Evolutionary conservation across 2,797 vertebrate genomes (phyloP), one percentile per base, ranked within the genome.

Genomic region (Tiaroga cobitis): DNA sequence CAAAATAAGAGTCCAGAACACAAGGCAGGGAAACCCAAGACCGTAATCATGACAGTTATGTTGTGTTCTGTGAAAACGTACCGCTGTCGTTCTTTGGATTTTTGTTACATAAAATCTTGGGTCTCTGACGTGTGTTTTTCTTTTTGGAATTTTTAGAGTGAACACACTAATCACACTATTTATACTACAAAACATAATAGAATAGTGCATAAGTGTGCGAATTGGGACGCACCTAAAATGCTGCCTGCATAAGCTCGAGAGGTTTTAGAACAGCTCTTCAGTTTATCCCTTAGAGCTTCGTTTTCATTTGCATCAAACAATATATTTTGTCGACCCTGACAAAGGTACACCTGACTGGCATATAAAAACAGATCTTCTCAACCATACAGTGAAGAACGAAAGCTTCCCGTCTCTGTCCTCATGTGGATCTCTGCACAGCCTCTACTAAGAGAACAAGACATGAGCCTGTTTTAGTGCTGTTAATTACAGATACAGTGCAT

Each of bases 401-500:
- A 46, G 8, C 39, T 21, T 26, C 26, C 54, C 19, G 10, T 6
- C 2, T 34, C 16, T 37, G 39, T 18, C 32, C 4, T 80, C 51
- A 56, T 65, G 61, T 61, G 43, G 59, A 78, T 34, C 11, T 51
- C 46, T 75, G 43, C n/a, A 19, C 13, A 3, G 54, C 8, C 1
- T 24, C 21, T 24, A 46, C 8, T n/a, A 46, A 83, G 78, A 11
- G 69, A 68, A 39, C 86, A 90, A 80, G 88, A 90, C 89, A 65
- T 54, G 87, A 87, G 88, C 70, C 92, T 85, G 92, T 95, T 95
- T 93, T 91, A 87, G 90, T 91, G 88, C 89, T 82, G 77, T 87
- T 94, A 94, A 95, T 95, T 94, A 93, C 91, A 94, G 77, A 92
- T 24, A 46, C n/a, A 13, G 37, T 88, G 72, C 91, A 93, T 95